Evolutionary conservation across 2,113 vertebrate species (phyloP).

Genomic region (Dicrurus megarhynchus): DNA sequence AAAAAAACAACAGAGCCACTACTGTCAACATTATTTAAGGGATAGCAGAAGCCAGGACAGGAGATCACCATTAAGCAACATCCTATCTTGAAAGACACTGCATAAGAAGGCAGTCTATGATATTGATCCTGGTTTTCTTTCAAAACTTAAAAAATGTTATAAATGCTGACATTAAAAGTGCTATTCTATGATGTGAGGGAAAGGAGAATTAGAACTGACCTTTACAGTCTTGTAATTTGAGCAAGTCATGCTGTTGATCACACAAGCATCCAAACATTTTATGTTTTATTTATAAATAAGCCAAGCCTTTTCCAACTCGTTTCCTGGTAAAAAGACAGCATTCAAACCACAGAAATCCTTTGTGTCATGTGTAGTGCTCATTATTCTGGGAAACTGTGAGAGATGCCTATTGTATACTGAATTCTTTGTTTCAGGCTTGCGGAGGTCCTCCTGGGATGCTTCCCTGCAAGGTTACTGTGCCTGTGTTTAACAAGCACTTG

Average conservation of each 20-base stretch:
- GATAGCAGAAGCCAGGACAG: background rate
- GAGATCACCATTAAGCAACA: background rate
- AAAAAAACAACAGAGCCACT: background rate
- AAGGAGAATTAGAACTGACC: background rate
- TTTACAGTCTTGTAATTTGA: background rate
- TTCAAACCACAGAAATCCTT: slow-evolving; percentile 23
- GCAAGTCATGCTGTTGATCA: background rate
- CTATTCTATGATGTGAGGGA: background rate
- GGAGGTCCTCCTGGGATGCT: background rate
- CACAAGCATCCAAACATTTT: background rate
- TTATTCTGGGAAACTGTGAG: background rate
- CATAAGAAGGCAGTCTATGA: background rate
- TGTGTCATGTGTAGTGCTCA: background rate
- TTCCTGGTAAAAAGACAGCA: background rate
- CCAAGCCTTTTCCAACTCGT: background rate
- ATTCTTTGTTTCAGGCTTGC: slow-evolving; percentile 14
- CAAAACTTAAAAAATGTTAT: background rate
- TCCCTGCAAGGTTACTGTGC: background rate
- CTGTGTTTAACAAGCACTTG: background rate
- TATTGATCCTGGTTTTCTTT: background rate
- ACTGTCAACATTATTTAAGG: background rate
- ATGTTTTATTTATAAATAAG: slow-evolving; percentile 7
- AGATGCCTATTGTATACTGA: background rate
- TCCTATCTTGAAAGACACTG: background rate
- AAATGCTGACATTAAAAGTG: background rate